Evolutionary conservation across 2,797 vertebrate species (phyloP).

Genomic region (Sandelia bainsii): DNA sequence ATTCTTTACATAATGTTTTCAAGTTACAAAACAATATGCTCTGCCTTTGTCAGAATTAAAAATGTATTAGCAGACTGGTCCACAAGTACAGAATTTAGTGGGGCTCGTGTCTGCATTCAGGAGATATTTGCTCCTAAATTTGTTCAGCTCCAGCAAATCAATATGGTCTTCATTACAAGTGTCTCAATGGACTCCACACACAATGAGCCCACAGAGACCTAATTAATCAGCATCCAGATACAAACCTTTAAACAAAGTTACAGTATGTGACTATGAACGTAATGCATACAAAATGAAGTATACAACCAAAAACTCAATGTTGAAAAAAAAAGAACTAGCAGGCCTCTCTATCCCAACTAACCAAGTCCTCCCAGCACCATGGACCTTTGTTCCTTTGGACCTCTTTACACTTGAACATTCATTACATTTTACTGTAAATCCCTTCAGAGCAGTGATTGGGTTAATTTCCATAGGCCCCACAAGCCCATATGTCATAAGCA

Average conservation of each 20-base stretch:
- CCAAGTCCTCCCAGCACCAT: constrained; percentile 1
- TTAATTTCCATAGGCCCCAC: constrained; percentile 9
- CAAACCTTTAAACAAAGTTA: constrained; percentile 17
- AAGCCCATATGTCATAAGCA: background rate
- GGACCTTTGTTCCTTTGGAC: background rate
- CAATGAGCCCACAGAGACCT: constrained; percentile 38
- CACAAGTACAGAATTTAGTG: background rate
- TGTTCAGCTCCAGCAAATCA: constrained; percentile 23
- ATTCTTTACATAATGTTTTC: background rate
- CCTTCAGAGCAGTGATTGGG: constrained; percentile 26
- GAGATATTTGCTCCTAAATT: constrained; percentile 5
- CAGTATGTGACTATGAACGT: background rate
- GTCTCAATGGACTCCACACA: constrained; percentile 15
- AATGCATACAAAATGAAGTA: constrained; percentile 6
- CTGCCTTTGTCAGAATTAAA: background rate
- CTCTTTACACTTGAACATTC: too few species aligned
- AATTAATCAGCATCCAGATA: constrained; percentile 28
- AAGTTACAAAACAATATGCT: constrained; percentile 1
- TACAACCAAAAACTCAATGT: background rate
- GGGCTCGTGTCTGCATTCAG: background rate
- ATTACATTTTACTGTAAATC: constrained; percentile 28
- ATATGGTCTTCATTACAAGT: constrained; percentile 11
- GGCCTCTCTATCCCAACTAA: background rate
- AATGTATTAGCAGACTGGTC: background rate
- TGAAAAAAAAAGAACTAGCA: background rate